Evolutionary conservation across 2,797 vertebrate species (phyloP), one percentile per base, ranked within the genome.

Genomic region (Betta splendens): DNA sequence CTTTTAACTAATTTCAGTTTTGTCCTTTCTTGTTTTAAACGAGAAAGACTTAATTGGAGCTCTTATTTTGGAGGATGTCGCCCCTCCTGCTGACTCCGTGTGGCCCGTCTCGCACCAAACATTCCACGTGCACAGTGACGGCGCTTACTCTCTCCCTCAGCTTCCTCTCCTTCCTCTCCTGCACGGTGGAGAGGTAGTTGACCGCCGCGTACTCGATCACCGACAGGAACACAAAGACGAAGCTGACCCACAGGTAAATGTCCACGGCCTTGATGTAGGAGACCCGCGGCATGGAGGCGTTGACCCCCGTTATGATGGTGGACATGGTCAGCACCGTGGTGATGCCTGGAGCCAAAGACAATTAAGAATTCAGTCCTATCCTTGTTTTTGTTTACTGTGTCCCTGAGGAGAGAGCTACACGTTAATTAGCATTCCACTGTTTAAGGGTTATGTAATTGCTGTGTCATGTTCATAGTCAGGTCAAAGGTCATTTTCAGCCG

Each of bases 101-200:
- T n/a, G n/a, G n/a, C n/a, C n/a, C n/a, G n/a, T n/a, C n/a, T n/a
- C n/a, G n/a, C n/a, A n/a, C n/a, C n/a, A n/a, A n/a, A n/a, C n/a
- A n/a, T n/a, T n/a, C n/a, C n/a, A n/a, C n/a, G n/a, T n/a, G n/a
- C n/a, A n/a, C n/a, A n/a, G n/a, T n/a, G n/a, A 31, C 31, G 64
- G 37, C 7, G 76, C 91, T 91, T 75, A 95, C 94, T 85, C 87
- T 89, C 50, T 94, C 92, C 60, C 88, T 76, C 23, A 94, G 87
- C 47, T 96, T 95, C 80, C 93, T 92, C 77, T 95, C 93, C 74
- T 94, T 94, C 62, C 94, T 85, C 83, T 96, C 95, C 76, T 95
- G 94, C 18, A 95, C 94, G 0, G 95, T 96, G 20, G 95, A 95
- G 78, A 97, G 87, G 79, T 96, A 97, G 81, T 96, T 93, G 67